Percentiles rank a stretch among this genome's conserved stretches.
Evolutionary conservation across 2,113 vertebrate species (phyloP).

Genomic region (Takifugu bimaculatus): DNA sequence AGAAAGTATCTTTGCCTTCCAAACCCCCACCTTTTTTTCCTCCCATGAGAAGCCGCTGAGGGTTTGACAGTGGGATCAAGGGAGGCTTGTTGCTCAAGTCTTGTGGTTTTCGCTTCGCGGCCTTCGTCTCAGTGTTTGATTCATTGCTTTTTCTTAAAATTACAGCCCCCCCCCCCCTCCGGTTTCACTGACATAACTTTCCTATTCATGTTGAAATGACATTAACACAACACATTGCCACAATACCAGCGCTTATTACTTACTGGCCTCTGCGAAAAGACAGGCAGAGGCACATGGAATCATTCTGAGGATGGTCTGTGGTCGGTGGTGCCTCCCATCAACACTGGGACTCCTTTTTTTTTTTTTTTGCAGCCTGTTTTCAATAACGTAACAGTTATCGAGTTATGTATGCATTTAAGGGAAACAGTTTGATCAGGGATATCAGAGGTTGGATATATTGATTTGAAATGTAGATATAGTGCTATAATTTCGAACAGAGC

Average conservation of each 20-base stretch:
- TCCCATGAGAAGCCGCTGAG: conserved; percentile 38
- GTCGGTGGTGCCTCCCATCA: conserved; percentile 15
- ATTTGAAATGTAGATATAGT: too few relatives aligned
- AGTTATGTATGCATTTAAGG: too few relatives aligned
- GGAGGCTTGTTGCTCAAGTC: conserved; percentile 33
- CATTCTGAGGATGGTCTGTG: conserved; percentile 55
- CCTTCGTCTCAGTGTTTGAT: conserved; percentile 32
- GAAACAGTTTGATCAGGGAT: too few relatives aligned
- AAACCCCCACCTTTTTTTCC: conserved; percentile 35
- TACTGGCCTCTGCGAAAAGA: conserved; percentile 31
- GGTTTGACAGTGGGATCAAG: conserved; percentile 44
- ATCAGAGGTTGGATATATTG: too few relatives aligned
- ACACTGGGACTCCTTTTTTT: background rate
- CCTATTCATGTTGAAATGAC: conserved; percentile 3
- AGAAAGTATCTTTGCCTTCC: background rate
- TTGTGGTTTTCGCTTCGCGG: conserved; percentile 48
- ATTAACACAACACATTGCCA: conserved; percentile 45
- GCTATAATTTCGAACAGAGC: too few relatives aligned
- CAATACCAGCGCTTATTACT: conserved; percentile 24
- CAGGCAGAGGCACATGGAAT: conserved; percentile 64
- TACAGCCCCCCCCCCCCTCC: conserved; percentile 7
- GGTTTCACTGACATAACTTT: conserved; percentile 29
- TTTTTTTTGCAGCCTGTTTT: background rate
- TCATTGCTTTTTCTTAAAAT: conserved; percentile 33
- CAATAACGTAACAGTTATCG: too few relatives aligned